Conservation (phyloP, 2,888 invertebrate genomes). For the Torymus auratus region DNA sequence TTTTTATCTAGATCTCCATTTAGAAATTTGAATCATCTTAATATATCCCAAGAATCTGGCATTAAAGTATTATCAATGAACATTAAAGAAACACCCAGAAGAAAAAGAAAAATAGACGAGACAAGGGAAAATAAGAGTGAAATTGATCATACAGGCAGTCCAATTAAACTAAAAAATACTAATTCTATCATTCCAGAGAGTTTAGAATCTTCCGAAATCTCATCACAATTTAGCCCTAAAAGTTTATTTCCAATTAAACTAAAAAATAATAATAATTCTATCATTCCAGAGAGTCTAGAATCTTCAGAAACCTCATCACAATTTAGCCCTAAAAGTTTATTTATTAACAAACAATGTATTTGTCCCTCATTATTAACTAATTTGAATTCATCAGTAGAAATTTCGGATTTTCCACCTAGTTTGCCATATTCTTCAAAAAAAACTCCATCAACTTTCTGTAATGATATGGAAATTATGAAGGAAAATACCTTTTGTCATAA, state of each 20-base stretch:
- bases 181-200: constrained; percentile 12
- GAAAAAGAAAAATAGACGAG: background rate
- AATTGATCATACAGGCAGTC: background rate
- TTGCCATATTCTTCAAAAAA: too few relatives aligned
- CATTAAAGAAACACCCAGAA: background rate
- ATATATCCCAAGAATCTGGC: constrained; percentile 8
- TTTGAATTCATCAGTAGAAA: too few relatives aligned
- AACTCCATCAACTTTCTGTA: too few relatives aligned
- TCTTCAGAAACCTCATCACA: background rate
- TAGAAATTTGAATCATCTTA: background rate
- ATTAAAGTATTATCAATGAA: background rate
- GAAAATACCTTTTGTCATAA: too few relatives aligned
- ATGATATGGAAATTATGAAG: too few relatives aligned
- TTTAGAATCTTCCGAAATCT: constrained; percentile 14
- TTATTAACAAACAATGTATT: too few relatives aligned
- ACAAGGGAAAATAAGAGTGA: background rate
- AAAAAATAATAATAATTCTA: background rate
- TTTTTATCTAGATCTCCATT: background rate
- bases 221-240: too few relatives aligned
- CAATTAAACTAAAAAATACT: background rate
- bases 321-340: too few relatives aligned
- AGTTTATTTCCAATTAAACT: background rate
- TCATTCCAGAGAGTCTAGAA: constrained; percentile 25
- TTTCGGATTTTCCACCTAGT: too few relatives aligned
- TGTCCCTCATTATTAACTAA: too few relatives aligned